Evolutionary conservation across 2,797 vertebrate genomes (phyloP).

Genomic region (Catharus ustulatus): DNA sequence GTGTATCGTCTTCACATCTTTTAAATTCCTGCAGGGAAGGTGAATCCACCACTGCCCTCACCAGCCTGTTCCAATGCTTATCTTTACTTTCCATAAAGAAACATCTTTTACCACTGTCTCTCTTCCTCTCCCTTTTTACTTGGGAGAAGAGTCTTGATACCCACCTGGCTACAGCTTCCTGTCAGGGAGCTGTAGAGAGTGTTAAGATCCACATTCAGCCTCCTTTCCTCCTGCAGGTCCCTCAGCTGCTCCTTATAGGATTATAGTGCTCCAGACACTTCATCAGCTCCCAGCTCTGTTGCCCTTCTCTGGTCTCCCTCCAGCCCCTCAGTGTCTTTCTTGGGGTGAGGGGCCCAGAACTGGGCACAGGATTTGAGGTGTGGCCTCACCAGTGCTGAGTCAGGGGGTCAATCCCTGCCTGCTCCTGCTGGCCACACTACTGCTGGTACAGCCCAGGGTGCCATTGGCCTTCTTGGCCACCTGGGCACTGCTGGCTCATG

Average conservation of each 20-base stretch:
- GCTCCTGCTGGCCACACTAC: neutral
- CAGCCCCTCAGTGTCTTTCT: neutral
- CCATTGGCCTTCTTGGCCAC: neutral
- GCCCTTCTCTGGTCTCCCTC: rapidly evolving
- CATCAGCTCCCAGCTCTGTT: rapidly evolving
- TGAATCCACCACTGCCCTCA: neutral
- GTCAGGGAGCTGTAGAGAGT: neutral
- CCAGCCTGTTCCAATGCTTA: neutral
- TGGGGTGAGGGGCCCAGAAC: rapidly evolving
- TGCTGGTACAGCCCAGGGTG: neutral
- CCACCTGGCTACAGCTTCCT: neutral
- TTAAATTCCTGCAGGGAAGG: neutral
- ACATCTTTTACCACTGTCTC: neutral
- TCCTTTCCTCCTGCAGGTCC: neutral
- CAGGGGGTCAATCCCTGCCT: rapidly evolving
- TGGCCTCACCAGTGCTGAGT: rapidly evolving
- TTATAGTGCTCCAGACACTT: neutral
- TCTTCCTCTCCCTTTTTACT: rapidly evolving
- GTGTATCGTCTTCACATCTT: rapidly evolving
- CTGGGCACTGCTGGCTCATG: neutral
- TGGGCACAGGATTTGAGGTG: rapidly evolving
- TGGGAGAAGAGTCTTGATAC: neutral
- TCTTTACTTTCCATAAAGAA: neutral
- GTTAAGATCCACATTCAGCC: neutral
- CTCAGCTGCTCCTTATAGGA: rapidly evolving